Percentiles rank a stretch among this genome's conserved stretches.
Conservation (phyloP, 2,888 invertebrate species). For the Megaustenia siamemsis region DNA sequence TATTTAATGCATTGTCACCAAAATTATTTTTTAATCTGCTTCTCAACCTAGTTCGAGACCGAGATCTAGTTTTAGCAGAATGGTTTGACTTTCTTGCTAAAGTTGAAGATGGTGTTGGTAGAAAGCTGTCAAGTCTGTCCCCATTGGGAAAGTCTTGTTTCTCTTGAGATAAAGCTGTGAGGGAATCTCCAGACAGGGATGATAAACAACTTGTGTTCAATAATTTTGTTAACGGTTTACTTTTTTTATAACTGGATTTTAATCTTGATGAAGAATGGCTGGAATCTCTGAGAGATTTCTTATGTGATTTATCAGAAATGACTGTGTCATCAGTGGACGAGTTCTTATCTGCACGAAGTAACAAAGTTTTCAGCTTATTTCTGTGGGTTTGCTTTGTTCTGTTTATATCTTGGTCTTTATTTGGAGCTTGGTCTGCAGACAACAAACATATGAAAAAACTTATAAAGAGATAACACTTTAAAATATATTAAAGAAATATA, state of each 20-base stretch:
- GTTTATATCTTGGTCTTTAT: not conserved
- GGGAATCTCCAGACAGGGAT: conserved; percentile 30
- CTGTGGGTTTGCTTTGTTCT: not conserved
- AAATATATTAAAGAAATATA: too few species aligned
- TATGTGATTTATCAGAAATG: not conserved
- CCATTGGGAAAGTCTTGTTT: not conserved
- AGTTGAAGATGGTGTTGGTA: conserved; percentile 12
- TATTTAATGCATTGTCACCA: not conserved
- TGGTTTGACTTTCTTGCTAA: not conserved
- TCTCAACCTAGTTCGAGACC: conserved; percentile 7
- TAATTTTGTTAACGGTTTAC: not conserved
- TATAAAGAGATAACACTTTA: too few species aligned
- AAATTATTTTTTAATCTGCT: not conserved
- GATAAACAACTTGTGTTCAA: not conserved
- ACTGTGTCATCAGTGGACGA: not conserved
- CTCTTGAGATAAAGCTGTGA: conserved; percentile 19
- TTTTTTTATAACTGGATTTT: not conserved
- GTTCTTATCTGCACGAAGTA: not conserved
- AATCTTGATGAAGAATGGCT: not conserved
- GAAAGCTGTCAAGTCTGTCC: not conserved
- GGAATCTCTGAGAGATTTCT: not conserved
- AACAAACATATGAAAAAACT: not conserved
- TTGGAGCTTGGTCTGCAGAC: not conserved
- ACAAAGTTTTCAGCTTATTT: not conserved
- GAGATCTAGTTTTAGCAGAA: not conserved